Conservation (phyloP, 2,888 invertebrate genomes). For the Cantharis nigra region DNA sequence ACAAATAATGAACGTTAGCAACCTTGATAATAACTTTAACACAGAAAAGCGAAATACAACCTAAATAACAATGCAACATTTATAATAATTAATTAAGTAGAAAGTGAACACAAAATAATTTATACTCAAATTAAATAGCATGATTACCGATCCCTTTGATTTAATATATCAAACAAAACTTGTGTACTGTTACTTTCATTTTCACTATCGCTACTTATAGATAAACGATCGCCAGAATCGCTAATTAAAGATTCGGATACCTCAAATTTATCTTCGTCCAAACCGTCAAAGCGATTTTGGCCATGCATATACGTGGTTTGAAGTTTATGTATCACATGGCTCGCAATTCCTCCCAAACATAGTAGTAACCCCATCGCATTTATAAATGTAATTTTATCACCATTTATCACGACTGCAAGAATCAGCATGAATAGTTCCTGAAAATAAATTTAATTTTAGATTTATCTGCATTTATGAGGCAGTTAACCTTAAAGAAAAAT, state of each 20-base stretch:
- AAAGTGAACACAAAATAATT: neutral
- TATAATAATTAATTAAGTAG: neutral
- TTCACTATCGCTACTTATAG: conserved; percentile 44
- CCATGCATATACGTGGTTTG: conserved; percentile 32
- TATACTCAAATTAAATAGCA: neutral
- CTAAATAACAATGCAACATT: neutral
- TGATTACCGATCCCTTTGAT: conserved; percentile 47
- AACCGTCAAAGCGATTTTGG: conserved; percentile 38
- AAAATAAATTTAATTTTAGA: conserved; percentile 42
- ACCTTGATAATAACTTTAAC: neutral
- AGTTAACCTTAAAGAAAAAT: no score
- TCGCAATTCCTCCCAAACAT: conserved; percentile 85
- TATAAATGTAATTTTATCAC: conserved; percentile 79
- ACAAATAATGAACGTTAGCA: neutral
- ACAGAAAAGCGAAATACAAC: neutral
- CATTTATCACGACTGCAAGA: conserved; percentile 84
- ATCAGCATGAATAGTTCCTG: conserved; percentile 93
- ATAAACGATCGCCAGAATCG: conserved; percentile 36
- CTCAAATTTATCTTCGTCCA: conserved; percentile 42
- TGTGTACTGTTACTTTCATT: conserved; percentile 57
- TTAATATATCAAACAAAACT: conserved; percentile 58
- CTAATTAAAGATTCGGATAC: conserved; percentile 48
- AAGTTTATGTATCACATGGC: conserved; percentile 80
- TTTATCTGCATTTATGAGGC: neutral
- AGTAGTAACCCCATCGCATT: conserved; percentile 86